These are phyloP conservation scores for Gasterosteus nipponicus DNA, from an alignment of 2,113 vertebrate species.

Conservation along the genomic window DNA sequence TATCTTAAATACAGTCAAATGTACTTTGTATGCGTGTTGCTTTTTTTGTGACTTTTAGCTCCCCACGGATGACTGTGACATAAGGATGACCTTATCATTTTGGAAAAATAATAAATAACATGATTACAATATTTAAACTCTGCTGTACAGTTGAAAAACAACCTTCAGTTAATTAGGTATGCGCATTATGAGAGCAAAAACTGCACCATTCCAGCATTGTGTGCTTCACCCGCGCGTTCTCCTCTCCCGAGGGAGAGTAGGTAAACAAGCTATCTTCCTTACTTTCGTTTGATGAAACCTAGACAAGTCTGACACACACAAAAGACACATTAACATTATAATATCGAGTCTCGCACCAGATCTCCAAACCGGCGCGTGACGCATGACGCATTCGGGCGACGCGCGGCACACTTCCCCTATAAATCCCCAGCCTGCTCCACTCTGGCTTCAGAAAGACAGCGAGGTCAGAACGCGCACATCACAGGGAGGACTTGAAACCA, in stretches of 20 bases:
- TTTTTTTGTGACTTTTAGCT: neutral
- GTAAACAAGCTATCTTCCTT: constrained; percentile 1
- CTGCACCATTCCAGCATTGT: no score
- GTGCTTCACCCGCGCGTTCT: constrained; percentile 8
- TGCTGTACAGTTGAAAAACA: neutral
- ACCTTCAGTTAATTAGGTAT: neutral
- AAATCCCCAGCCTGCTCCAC: constrained; percentile 49
- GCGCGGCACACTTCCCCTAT: constrained; percentile 63
- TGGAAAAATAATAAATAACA: neutral
- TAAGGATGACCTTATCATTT: neutral
- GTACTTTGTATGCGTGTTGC: neutral
- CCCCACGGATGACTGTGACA: neutral
- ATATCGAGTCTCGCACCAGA: constrained; percentile 44
- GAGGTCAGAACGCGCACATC: constrained; percentile 15
- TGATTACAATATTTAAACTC: neutral
- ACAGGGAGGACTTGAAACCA: constrained; percentile 4
- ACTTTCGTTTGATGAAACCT: neutral
- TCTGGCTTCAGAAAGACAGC: constrained; percentile 26
- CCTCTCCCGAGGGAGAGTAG: neutral
- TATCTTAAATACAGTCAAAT: neutral
- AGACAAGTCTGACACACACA: constrained; percentile 51
- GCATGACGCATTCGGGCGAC: constrained; percentile 66
- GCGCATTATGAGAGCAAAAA: neutral
- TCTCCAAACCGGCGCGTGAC: constrained; percentile 45
- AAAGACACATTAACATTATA: constrained; percentile 42